These are phyloP conservation scores for Rhimphoctona megacephalus DNA, from an alignment of 2,888 invertebrate genomes.

Conservation along the genomic window DNA sequence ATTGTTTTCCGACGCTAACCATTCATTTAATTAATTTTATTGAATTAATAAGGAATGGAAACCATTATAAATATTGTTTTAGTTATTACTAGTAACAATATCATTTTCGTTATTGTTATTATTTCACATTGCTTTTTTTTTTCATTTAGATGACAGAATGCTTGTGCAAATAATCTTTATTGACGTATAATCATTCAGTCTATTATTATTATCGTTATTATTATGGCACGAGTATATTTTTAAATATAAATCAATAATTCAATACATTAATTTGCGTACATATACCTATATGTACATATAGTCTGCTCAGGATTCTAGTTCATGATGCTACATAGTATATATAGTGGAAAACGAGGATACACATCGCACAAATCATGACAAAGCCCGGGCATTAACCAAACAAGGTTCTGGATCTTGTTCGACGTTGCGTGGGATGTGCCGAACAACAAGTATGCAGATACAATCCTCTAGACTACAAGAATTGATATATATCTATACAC, in stretches of 20 bases:
- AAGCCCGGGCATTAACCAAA: constrained; percentile 69
- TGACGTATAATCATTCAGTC: background rate
- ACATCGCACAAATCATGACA: constrained; percentile 78
- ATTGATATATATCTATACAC: constrained; percentile 73
- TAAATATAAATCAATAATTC: background rate
- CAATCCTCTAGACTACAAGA: constrained; percentile 68
- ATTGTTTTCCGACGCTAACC: background rate
- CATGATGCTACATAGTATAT: constrained; percentile 31
- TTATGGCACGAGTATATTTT: background rate
- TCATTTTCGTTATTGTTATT: background rate
- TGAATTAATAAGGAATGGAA: background rate
- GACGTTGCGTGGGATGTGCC: constrained; percentile 68
- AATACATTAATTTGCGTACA: background rate
- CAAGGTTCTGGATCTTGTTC: constrained; percentile 72
- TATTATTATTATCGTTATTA: background rate
- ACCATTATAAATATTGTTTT: background rate
- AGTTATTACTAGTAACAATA: background rate
- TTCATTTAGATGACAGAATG: no score
- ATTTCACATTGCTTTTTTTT: background rate
- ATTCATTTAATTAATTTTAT: background rate
- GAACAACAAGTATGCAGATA: constrained; percentile 55
- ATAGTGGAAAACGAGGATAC: constrained; percentile 70
- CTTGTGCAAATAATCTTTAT: background rate
- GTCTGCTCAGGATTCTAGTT: constrained; percentile 25
- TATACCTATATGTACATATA: background rate